Evolutionary conservation across 2,113 vertebrate species (phyloP).

Genomic region (Garra rufa): DNA sequence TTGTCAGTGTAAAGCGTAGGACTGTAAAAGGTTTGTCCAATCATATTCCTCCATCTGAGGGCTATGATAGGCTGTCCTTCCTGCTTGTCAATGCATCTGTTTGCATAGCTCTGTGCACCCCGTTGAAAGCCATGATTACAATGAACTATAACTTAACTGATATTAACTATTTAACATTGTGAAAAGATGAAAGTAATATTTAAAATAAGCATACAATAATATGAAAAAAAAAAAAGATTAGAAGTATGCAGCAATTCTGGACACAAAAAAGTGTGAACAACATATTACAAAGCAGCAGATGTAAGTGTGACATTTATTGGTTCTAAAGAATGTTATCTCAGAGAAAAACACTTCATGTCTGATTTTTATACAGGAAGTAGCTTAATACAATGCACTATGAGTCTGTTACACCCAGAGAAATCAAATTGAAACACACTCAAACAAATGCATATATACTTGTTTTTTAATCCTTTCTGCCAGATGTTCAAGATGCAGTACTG

Average conservation of each 20-base stretch:
- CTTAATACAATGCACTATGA: neutral
- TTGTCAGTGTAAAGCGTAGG: neutral
- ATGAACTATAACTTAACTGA: too few species aligned
- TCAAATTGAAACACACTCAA: neutral
- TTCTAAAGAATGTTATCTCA: constrained; percentile 1
- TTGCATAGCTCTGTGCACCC: too few species aligned
- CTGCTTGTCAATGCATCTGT: too few species aligned
- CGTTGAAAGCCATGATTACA: too few species aligned
- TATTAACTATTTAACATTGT: neutral
- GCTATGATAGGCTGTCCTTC: too few species aligned
- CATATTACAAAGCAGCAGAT: too few species aligned
- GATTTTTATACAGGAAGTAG: neutral
- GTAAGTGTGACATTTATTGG: constrained; percentile 1
- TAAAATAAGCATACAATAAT: neutral
- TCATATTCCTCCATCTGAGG: too few species aligned
- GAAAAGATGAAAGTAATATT: neutral
- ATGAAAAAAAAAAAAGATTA: neutral
- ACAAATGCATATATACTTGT: neutral
- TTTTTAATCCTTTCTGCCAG: neutral
- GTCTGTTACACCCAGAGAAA: neutral
- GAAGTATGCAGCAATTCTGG: neutral
- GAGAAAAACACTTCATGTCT: neutral
- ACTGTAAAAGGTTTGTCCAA: neutral
- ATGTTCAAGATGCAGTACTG: neutral
- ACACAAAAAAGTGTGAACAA: neutral